These are phyloP conservation scores for Harpalus rufipes DNA, from an alignment of 2,888 invertebrate genomes.

Conservation along the genomic window DNA sequence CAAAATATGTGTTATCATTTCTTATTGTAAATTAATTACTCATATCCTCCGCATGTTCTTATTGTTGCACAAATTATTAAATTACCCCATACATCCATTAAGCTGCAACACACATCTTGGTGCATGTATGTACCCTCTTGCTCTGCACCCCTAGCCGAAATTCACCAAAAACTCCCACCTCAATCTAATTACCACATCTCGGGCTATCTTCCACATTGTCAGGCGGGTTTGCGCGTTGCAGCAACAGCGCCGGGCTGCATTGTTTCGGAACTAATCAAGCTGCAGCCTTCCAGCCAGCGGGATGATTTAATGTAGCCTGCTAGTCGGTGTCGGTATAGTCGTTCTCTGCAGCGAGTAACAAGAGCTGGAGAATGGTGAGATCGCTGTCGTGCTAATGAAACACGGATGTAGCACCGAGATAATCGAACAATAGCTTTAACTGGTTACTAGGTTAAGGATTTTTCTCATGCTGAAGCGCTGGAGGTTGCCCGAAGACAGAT, in stretches of 20 bases:
- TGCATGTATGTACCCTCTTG: background rate
- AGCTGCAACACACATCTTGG: background rate
- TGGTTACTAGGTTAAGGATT: background rate
- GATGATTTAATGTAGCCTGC: conserved; percentile 63
- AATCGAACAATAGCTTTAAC: conserved; percentile 11
- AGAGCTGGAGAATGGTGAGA: background rate
- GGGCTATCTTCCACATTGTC: background rate
- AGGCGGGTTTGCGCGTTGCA: background rate
- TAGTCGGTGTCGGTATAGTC: conserved; percentile 8
- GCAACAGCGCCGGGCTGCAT: conserved; percentile 10
- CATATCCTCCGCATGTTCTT: background rate
- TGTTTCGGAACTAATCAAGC: conserved; percentile 65
- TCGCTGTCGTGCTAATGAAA: conserved; percentile 64
- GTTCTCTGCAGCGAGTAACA: conserved; percentile 4
- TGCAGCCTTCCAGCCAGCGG: conserved; percentile 29
- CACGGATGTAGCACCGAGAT: conserved; percentile 60
- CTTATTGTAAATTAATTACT: conserved; percentile 1
- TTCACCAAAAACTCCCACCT: background rate
- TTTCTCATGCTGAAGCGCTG: background rate
- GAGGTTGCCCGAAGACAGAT: too few relatives aligned
- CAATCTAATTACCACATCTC: background rate
- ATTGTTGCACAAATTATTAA: background rate
- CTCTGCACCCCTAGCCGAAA: background rate
- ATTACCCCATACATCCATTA: background rate
- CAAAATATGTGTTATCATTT: background rate